Base-by-base conservation (phyloP, 2,797 vertebrate genomes). In the Manis crassicaudata region DNA sequence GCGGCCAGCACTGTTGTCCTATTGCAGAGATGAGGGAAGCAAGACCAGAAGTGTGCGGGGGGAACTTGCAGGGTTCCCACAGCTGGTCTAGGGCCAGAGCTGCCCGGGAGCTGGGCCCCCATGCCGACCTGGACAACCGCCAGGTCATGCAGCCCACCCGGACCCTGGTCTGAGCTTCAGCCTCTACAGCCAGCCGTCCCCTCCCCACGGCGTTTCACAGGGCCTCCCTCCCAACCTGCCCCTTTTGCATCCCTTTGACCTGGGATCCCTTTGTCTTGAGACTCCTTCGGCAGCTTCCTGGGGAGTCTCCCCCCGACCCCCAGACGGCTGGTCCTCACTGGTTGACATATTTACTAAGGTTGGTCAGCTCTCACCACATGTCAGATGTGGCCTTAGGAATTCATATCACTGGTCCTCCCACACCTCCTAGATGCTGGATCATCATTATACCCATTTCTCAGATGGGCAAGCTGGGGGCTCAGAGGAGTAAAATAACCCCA, bases 281-380 rank as follows among this genome's bases (percentile, higher is more conserved):
- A 46, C 46, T 12, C 46, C 46, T 46, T 11, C 46, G 12, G 46
- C 46, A 46, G 46, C 46, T 46, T 46, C 46, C 46, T 46, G 10
- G 46, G 46, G 46, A 46, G 56, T 88, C 54, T 17, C 5, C 17
- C 17, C 58, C 6, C 7, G 7, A 46, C 46, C 29, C 29, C 50
- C 18, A 0, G 27, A 25, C 11, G 6, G 40, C 2, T 1, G 11
- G 2, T 17, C 35, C n/a, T 75, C n/a, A 12, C 68, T 21, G 35
- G 79, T 32, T 25, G 6, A 14, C 56, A 60, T 12, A 6, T n/a
- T 40, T 12, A 25, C n/a, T 23, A 9, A 12, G 58, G 20, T n/a
- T 13, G 52, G 7, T 54, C 14, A 40, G 62, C 27, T 9, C 14
- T 40, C 20, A 0, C n/a, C 12, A 40, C 54, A 23, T 8, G 40